Percentiles rank a stretch among this genome's conserved stretches.
phyloP scores from a whole-genome alignment of 1,140 invertebrate genomes.

The Drosophila arizonae region DNA sequence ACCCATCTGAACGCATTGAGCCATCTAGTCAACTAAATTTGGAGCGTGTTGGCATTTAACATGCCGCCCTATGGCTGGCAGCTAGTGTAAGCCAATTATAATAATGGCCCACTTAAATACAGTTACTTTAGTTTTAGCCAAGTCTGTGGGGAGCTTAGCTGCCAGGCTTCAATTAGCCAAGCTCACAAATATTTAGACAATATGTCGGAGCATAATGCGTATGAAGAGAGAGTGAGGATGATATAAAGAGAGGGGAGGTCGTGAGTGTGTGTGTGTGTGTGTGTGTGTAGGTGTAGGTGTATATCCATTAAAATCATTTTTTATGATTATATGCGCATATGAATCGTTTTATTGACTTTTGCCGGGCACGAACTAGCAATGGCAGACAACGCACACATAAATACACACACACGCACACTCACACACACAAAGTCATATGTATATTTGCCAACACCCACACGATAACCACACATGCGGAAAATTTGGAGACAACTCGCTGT shows the following conservation, averaged over 20 bases:
- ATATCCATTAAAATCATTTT: constrained; percentile 62
- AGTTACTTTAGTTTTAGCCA: constrained; percentile 11
- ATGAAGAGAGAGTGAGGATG: too few relatives aligned
- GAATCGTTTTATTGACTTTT: constrained; percentile 68
- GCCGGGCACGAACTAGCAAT: constrained; percentile 26
- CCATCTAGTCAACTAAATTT: neutral
- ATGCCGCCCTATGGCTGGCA: neutral
- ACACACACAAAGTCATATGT: neutral
- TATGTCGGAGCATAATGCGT: neutral
- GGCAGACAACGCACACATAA: neutral
- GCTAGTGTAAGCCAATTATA: constrained; percentile 26
- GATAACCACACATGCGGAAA: constrained; percentile 1
- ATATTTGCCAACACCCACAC: neutral
- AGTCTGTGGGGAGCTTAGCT: neutral
- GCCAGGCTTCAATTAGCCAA: constrained; percentile 28
- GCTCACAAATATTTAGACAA: constrained; percentile 21
- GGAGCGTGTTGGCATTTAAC: neutral
- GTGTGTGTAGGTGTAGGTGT: neutral
- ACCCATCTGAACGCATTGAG: neutral
- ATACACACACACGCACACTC: neutral
- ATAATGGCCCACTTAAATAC: constrained; percentile 30
- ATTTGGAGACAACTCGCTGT: constrained; percentile 21
- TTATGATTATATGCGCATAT: constrained; percentile 68
- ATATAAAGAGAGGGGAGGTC: too few relatives aligned
- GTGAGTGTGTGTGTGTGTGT: constrained; percentile 2